A percentile compares a stretch with the other conserved stretches of the same genome.
These are phyloP conservation scores for Orchestia grillus DNA, from an alignment of 1,140 invertebrate genomes.

Conservation along the genomic window DNA sequence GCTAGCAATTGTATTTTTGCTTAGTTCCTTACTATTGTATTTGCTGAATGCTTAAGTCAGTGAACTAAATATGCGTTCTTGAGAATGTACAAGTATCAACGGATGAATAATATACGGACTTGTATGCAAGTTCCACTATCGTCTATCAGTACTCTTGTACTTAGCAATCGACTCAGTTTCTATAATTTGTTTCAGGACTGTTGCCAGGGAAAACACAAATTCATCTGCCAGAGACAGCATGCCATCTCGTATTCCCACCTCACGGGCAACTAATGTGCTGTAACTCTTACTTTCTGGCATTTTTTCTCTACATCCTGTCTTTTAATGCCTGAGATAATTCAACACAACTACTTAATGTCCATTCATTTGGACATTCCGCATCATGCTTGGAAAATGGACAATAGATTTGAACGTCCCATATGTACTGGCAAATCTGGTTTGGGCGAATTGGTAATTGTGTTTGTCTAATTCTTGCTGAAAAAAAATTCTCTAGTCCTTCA, in stretches of 20 bases:
- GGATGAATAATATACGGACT: too few relatives aligned
- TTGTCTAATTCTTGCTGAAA: too few relatives aligned
- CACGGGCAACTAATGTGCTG: not conserved
- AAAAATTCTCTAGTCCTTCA: too few relatives aligned
- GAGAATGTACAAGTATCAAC: too few relatives aligned
- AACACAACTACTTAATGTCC: not conserved
- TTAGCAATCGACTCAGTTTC: not conserved
- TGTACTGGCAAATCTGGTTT: too few relatives aligned
- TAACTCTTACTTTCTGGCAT: not conserved
- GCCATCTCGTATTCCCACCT: too few relatives aligned
- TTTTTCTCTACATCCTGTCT: not conserved
- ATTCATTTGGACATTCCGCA: not conserved
- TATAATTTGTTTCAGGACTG: not conserved
- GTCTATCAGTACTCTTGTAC: not conserved
- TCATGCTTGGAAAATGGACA: not conserved
- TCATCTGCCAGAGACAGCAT: not conserved
- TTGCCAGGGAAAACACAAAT: not conserved
- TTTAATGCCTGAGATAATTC: not conserved
- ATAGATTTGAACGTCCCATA: too few relatives aligned
- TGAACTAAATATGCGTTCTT: not conserved
- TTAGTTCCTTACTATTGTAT: not conserved
- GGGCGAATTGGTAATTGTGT: too few relatives aligned
- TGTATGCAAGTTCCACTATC: not conserved
- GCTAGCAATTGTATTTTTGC: not conserved
- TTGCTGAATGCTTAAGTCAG: not conserved